These are phyloP conservation scores for Portunus trituberculatus DNA, from an alignment of 1,140 invertebrate genomes.

Conservation along the genomic window DNA sequence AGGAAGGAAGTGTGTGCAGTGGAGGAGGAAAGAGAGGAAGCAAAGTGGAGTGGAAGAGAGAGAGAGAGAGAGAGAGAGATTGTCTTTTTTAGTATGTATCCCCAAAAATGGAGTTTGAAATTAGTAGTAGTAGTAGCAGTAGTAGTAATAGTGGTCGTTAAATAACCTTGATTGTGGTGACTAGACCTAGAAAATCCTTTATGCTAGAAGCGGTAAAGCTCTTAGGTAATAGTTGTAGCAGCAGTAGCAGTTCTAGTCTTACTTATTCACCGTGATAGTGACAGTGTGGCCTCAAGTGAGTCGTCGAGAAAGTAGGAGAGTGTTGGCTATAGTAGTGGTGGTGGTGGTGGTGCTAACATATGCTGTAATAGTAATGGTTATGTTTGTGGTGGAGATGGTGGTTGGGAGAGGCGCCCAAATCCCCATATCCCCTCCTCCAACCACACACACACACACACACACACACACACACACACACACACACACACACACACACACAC, in stretches of 20 bases:
- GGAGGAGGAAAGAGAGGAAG: not conserved
- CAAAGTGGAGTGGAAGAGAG: not conserved
- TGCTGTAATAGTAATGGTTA: not conserved
- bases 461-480: not conserved
- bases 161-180: too few relatives aligned
- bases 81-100: too few relatives aligned
- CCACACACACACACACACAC: not conserved
- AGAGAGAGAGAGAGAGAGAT: too few relatives aligned
- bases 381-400: not conserved
- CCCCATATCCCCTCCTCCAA: not conserved
- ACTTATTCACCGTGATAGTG: too few relatives aligned
- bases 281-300: not conserved
- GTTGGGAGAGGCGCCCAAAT: not conserved
- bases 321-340: not conserved
- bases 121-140: too few relatives aligned
- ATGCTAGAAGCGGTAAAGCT: too few relatives aligned
- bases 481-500: not conserved
- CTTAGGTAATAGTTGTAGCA: too few relatives aligned
- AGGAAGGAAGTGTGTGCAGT: not conserved
- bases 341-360: too few relatives aligned
- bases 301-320: not conserved
- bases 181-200: too few relatives aligned
- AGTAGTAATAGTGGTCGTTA: too few relatives aligned
- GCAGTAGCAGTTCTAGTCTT: too few relatives aligned
- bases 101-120: too few relatives aligned